phyloP scores from a whole-genome alignment of 1,140 invertebrate genomes.

The Hirudo medicinalis region DNA sequence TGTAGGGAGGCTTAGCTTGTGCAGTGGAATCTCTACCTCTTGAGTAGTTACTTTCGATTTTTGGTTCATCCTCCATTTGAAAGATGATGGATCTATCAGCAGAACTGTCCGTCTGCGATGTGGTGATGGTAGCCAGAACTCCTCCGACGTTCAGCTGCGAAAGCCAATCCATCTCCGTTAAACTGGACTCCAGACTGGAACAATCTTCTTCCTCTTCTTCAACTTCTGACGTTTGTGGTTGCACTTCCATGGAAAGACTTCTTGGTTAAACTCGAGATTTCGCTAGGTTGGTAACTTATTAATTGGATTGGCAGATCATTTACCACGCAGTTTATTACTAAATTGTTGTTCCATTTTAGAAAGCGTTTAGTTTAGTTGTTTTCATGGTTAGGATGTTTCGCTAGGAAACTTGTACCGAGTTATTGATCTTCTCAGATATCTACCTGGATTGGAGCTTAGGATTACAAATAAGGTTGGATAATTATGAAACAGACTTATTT shows the following conservation, averaged over 20 bases:
- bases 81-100: conserved; percentile 27
- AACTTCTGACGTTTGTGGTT: neutral
- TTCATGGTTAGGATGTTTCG: too few species aligned
- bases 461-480: too few species aligned
- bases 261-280: too few species aligned
- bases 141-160: conserved; percentile 43
- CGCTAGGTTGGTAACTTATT: too few species aligned
- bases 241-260: neutral
- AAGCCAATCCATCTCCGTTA: conserved; percentile 49
- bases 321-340: too few species aligned
- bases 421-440: too few species aligned
- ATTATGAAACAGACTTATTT: too few species aligned
- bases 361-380: too few species aligned
- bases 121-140: conserved; percentile 31
- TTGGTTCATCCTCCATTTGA: conserved; percentile 22
- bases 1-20: conserved; percentile 47
- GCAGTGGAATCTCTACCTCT: conserved; percentile 30
- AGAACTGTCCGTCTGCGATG: conserved; percentile 25
- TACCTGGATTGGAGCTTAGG: too few species aligned
- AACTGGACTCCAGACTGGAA: conserved; percentile 43
- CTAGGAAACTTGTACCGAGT: too few species aligned
- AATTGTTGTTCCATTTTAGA: too few species aligned
- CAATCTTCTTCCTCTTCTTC: conserved; percentile 29
- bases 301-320: too few species aligned
- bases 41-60: conserved; percentile 33